Evolutionary conservation across 2,888 invertebrate species (phyloP).

Genomic region (Ligdia adustata): DNA sequence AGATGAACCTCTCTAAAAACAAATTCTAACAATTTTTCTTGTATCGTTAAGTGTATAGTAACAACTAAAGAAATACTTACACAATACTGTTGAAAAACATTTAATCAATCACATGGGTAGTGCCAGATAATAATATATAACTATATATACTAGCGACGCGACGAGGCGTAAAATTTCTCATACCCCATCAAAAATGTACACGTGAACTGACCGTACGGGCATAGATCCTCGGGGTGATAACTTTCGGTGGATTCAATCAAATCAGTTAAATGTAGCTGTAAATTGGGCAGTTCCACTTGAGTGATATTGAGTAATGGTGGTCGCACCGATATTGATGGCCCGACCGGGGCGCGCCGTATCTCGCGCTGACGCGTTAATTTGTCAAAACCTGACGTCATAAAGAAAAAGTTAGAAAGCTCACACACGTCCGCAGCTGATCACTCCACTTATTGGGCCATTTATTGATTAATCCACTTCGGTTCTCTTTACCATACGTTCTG

Average conservation of each 20-base stretch:
- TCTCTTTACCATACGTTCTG: no score
- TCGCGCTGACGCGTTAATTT: conserved; percentile 72
- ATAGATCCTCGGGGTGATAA: conserved; percentile 56
- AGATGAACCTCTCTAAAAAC: no score
- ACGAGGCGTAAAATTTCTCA: conserved; percentile 4
- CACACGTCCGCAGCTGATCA: conserved; percentile 40
- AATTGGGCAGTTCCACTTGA: conserved; percentile 81
- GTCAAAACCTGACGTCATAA: conserved; percentile 72
- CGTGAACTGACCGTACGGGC: conserved; percentile 41
- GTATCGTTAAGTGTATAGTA: no score
- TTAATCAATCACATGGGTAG: no score
- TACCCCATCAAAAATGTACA: conserved; percentile 26
- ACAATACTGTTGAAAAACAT: no score
- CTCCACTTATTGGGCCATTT: conserved; percentile 29
- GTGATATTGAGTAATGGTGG: conserved; percentile 78
- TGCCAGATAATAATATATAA: no score
- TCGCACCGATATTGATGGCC: conserved; percentile 73
- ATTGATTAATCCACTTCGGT: conserved; percentile 32
- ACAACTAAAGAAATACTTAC: no score
- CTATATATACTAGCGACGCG: no score
- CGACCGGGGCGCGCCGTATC: conserved; percentile 60
- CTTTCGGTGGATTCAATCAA: conserved; percentile 75
- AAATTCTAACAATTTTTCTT: no score
- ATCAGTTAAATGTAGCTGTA: conserved; percentile 81
- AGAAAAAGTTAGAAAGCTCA: conserved; percentile 61